These are phyloP conservation scores for Drosophila ezoana DNA, from an alignment of 2,888 invertebrate genomes.

Conservation along the genomic window DNA sequence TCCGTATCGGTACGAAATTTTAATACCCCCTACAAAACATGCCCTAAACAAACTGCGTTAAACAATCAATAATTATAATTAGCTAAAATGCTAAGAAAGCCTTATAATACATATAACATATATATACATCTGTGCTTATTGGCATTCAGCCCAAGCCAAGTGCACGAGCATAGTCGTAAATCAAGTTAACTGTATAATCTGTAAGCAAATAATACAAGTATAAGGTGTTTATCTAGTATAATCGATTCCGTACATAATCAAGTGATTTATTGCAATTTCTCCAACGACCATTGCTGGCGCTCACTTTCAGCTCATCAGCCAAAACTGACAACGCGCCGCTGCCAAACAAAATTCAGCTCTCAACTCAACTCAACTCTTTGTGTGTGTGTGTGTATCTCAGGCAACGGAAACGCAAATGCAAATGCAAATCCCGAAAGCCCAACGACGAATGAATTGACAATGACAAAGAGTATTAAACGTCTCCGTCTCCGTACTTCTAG, in stretches of 20 bases:
- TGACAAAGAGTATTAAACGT: conserved; percentile 82
- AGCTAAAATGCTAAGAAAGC: neutral
- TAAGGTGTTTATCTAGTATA: conserved; percentile 22
- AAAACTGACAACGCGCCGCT: conserved; percentile 46
- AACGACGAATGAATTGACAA: conserved; percentile 77
- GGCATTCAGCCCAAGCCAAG: neutral
- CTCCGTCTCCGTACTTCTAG: conserved; percentile 65
- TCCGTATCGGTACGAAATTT: too few species aligned
- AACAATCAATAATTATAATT: too few species aligned
- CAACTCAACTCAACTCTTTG: conserved; percentile 8
- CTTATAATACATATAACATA: neutral
- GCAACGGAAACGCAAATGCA: conserved; percentile 64
- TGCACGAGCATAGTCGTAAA: too few species aligned
- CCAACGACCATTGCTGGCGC: conserved; percentile 10
- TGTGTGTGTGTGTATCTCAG: conserved; percentile 30
- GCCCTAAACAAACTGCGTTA: too few species aligned
- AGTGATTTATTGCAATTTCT: conserved; percentile 54
- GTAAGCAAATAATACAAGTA: conserved; percentile 4
- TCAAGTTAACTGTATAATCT: conserved; percentile 12
- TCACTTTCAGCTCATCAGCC: conserved; percentile 52
- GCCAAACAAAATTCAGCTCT: conserved; percentile 15
- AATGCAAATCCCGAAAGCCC: conserved; percentile 65
- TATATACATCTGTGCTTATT: neutral
- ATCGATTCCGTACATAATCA: conserved; percentile 32
- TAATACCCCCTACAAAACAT: too few species aligned